Percentiles rank a stretch among this genome's conserved stretches.
These are phyloP conservation scores for Drosophila demipolita DNA, from an alignment of 2,888 invertebrate species.

Conservation along the genomic window DNA sequence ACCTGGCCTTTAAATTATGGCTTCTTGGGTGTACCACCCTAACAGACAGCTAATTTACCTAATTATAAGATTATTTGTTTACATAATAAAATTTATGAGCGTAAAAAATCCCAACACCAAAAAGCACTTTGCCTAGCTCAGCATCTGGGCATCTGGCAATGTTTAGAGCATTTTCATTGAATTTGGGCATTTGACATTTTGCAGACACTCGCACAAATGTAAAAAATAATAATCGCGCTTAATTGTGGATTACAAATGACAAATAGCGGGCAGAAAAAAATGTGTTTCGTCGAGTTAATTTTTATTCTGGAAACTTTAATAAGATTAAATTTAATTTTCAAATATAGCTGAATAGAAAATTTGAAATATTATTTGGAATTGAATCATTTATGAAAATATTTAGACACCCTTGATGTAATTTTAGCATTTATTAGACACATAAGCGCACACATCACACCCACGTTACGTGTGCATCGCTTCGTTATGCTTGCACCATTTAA, in stretches of 20 bases:
- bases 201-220: conserved; percentile 58
- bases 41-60: conserved; percentile 63
- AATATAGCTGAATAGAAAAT: background rate
- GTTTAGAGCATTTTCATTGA: conserved; percentile 29
- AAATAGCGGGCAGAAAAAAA: conserved; percentile 23
- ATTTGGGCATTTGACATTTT: conserved; percentile 52
- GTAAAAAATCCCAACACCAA: conserved; percentile 21
- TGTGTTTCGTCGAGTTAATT: background rate
- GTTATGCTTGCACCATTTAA: conserved; percentile 44
- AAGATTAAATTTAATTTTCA: background rate
- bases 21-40: conserved; percentile 10
- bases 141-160: conserved; percentile 61
- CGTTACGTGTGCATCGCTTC: background rate
- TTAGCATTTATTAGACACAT: conserved; percentile 60
- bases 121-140: conserved; percentile 19
- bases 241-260: conserved; percentile 64
- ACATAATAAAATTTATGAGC: conserved; percentile 66
- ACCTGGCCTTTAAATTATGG: background rate
- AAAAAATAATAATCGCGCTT: conserved; percentile 46
- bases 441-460: conserved; percentile 15
- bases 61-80: conserved; percentile 70
- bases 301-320: background rate
- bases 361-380: background rate
- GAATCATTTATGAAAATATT: background rate
- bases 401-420: conserved; percentile 21